phyloP scores from a whole-genome alignment of 1,140 invertebrate species.

The Bombus terrestris region DNA sequence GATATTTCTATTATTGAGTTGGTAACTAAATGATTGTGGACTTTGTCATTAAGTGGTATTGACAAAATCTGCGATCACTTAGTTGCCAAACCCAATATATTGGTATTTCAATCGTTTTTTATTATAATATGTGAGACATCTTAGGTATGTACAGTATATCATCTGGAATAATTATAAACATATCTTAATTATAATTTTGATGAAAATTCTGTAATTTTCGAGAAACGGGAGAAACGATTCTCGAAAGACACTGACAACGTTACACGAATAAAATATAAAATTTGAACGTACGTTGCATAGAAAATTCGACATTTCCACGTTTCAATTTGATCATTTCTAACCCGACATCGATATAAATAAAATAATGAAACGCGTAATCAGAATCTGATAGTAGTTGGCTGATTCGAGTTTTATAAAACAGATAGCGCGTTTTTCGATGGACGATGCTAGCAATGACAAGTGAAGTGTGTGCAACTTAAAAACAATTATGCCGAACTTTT shows the following conservation, averaged over 20 bases:
- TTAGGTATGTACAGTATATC: neutral
- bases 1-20: neutral
- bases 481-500: neutral
- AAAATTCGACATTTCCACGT: too few relatives aligned
- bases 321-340: too few relatives aligned
- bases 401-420: neutral
- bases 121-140: slow-evolving; percentile 4
- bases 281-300: neutral
- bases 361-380: too few relatives aligned
- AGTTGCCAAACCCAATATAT: too few relatives aligned
- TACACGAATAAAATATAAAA: neutral
- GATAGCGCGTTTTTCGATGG: neutral
- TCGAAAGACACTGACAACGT: too few relatives aligned
- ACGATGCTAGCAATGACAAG: neutral
- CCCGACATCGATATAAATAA: too few relatives aligned
- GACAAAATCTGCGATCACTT: too few relatives aligned
- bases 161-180: neutral
- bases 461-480: slow-evolving; percentile 10
- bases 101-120: neutral
- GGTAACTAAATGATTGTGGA: too few relatives aligned
- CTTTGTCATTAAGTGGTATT: too few relatives aligned
- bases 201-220: too few relatives aligned
- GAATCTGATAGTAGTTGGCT: too few relatives aligned
- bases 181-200: neutral
- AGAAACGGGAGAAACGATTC: too few relatives aligned